Conservation (phyloP, 2,113 vertebrate genomes). For the Bubo blakistoni region DNA sequence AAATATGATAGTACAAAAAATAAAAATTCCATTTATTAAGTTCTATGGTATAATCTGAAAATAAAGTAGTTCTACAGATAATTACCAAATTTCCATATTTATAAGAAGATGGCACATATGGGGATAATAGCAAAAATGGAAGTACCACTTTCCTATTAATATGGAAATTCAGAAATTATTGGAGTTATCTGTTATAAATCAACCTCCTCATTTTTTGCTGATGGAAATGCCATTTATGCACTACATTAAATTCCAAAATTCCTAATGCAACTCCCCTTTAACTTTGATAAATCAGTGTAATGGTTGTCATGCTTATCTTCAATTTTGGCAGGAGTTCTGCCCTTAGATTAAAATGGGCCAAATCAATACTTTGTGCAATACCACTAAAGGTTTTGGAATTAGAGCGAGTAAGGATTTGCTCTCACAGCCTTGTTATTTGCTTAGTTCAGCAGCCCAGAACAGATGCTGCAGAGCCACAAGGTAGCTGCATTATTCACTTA, state of each 20-base stretch:
- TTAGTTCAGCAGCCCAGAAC: background rate
- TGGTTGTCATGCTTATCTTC: background rate
- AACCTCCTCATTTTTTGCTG: constrained; percentile 28
- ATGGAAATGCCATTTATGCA: constrained; percentile 42
- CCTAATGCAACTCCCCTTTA: constrained; percentile 1
- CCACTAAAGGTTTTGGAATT: background rate
- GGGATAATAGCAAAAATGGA: constrained; percentile 51
- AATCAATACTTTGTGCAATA: background rate
- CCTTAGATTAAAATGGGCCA: background rate
- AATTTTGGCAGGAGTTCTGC: background rate
- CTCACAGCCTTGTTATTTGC: background rate
- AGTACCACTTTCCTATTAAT: constrained; percentile 53
- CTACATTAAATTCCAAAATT: constrained; percentile 22
- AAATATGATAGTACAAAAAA: background rate
- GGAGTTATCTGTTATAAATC: constrained; percentile 43
- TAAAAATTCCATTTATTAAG: background rate
- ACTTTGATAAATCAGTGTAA: constrained; percentile 33
- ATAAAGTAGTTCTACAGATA: constrained; percentile 34
- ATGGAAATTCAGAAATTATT: constrained; percentile 67
- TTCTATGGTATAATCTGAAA: background rate
- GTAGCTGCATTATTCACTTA: background rate
- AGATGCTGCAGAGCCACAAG: background rate
- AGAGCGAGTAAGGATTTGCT: background rate
- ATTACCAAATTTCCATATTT: constrained; percentile 64
- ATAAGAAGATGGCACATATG: constrained; percentile 53